Evolutionary conservation across 2,888 invertebrate species (phyloP).

Genomic region (Sinhomidia bicolor): DNA sequence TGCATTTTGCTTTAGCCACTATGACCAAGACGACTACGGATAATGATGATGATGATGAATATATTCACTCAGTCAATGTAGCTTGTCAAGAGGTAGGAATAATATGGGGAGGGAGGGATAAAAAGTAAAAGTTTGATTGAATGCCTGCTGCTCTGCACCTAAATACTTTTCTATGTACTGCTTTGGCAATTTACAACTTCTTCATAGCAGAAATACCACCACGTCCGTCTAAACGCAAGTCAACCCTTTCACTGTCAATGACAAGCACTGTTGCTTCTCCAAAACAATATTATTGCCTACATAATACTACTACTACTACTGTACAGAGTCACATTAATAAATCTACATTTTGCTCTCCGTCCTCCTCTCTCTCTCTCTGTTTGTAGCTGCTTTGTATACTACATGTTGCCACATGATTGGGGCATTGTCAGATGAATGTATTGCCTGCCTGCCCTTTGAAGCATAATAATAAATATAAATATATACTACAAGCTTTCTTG

Average conservation of each 20-base stretch:
- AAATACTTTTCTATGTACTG: neutral
- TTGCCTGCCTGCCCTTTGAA: too few species aligned
- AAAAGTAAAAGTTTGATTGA: constrained; percentile 18
- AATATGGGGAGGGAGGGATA: neutral
- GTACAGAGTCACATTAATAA: too few species aligned
- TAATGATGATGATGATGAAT: neutral
- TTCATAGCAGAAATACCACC: neutral
- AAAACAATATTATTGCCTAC: neutral
- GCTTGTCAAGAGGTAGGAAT: neutral
- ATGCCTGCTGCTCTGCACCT: neutral
- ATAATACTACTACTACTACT: neutral
- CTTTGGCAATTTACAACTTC: constrained; percentile 1
- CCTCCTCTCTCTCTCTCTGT: too few species aligned
- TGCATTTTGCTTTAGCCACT: neutral
- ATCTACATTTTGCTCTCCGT: neutral
- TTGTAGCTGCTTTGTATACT: too few species aligned
- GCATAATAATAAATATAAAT: too few species aligned
- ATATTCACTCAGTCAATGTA: neutral
- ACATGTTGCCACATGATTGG: too few species aligned
- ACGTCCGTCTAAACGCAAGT: neutral
- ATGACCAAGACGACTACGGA: neutral
- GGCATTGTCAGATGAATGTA: too few species aligned
- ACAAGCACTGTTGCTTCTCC: constrained; percentile 57
- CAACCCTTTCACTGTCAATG: constrained; percentile 35
- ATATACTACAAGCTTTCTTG: too few species aligned